Percentiles rank a stretch among this genome's conserved stretches.
Evolutionary conservation across 2,888 invertebrate species (phyloP).

Genomic region (Aphidoletes aphidimyza): DNA sequence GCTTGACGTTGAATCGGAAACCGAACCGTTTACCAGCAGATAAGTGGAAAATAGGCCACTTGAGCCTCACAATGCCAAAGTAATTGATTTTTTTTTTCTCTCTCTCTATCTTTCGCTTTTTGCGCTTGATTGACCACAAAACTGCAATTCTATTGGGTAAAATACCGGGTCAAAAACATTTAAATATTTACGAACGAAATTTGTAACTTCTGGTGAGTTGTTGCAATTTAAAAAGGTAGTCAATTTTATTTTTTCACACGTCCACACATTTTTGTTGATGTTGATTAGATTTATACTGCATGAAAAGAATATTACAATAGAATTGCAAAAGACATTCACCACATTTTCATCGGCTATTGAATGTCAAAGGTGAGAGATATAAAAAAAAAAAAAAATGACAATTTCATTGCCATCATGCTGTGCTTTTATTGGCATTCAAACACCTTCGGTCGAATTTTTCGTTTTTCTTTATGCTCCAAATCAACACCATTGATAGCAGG

Average conservation of each 20-base stretch:
- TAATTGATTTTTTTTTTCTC: conserved; percentile 2
- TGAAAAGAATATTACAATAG: no score
- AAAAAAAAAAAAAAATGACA: no score
- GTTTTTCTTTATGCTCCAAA: no score
- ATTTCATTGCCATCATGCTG: no score
- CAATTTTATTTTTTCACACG: neutral
- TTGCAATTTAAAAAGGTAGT: neutral
- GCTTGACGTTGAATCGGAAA: neutral
- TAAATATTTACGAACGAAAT: neutral
- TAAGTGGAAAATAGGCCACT: conserved; percentile 8
- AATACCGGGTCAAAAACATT: neutral
- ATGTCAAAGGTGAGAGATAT: no score
- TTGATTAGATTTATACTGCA: no score
- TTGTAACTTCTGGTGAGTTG: neutral
- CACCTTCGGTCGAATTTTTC: no score
- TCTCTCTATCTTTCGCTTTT: no score
- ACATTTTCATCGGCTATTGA: no score
- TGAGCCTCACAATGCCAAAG: neutral
- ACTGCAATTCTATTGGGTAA: neutral
- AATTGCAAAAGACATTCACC: no score
- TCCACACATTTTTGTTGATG: no score
- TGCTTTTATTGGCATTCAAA: no score
- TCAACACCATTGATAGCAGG: neutral
- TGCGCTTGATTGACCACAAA: neutral
- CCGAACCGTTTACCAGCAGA: neutral